Evolutionary conservation across 2,797 vertebrate genomes (phyloP), one percentile per base, ranked within the genome.

Genomic region (Leuciscus waleckii): DNA sequence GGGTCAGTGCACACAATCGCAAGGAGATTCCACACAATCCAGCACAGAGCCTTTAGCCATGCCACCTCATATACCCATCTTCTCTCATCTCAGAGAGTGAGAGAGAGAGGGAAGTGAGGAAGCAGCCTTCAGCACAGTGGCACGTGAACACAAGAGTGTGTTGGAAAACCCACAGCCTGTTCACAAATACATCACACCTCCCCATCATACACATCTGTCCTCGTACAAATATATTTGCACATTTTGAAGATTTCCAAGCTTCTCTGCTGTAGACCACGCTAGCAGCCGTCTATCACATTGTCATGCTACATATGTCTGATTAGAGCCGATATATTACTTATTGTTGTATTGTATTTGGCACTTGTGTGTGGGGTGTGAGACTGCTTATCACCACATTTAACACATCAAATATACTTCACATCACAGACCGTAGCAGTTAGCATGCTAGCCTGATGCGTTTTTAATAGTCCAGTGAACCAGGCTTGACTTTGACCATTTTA

Each of bases 11-110:
- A 91, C 89, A 91, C 88, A 92, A 90, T 87, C 37, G 80, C 85
- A 71, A 83, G 89, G 90, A 91, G 90, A 93, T 91, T 92, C 90
- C 88, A 83, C 84, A 58, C 85, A 88, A 90, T 90, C 91, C 89
- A 82, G 85, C 90, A 88, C 81, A 65, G 88, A 91, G 90, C 85
- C 87, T 84, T 85, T 14, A 88, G 93, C 92, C 89, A 92, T 92
- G 94, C 91, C 93, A 94, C 75, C 89, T 86, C 90, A 89, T 89
- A 91, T 94, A 92, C 91, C 56, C 90, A 90, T 94, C 93, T 93
- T 88, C 82, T 90, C 84, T 85, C 74, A 71, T 88, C 85, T 89
- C 85, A 89, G 81, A 70, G 56, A 81, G 70, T 26, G 84, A n/a
- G 61, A 41, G 75, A 54, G 63, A 51, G 68, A 74, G 81, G 23